Percentiles rank a stretch among this genome's conserved stretches.
phyloP scores from a whole-genome alignment of 2,888 invertebrate genomes.

The Monoplex corrugatus region DNA sequence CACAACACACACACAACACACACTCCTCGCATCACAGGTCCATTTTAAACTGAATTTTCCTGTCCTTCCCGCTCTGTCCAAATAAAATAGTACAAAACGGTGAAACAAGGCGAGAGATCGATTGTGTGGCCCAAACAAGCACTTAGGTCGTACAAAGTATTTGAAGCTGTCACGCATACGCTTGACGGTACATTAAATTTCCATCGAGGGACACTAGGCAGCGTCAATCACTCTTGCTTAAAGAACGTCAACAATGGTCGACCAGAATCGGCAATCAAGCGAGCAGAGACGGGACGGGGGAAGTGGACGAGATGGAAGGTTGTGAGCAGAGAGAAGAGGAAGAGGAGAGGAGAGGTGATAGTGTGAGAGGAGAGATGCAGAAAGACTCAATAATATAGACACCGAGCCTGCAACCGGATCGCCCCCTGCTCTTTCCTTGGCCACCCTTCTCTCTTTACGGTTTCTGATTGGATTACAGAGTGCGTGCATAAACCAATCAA shows the following conservation, averaged over 20 bases:
- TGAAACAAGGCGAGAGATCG: neutral
- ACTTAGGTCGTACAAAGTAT: slow-evolving; percentile 41
- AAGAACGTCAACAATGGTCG: slow-evolving; percentile 17
- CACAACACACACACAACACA: neutral
- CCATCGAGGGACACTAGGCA: neutral
- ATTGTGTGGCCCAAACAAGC: slow-evolving; percentile 22
- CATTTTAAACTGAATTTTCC: neutral
- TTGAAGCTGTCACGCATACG: slow-evolving; percentile 37
- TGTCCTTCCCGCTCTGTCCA: neutral
- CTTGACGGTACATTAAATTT: slow-evolving; percentile 10
- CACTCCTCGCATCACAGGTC: no score
- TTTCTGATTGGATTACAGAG: slow-evolving; percentile 17
- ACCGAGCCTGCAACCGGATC: slow-evolving; percentile 3
- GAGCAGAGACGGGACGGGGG: neutral
- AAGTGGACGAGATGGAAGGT: neutral
- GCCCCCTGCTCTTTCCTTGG: neutral
- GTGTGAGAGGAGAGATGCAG: neutral
- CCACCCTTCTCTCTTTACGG: neutral
- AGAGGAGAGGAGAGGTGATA: neutral
- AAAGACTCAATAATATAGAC: slow-evolving; percentile 12
- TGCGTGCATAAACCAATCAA: slow-evolving; percentile 38
- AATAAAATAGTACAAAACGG: no score
- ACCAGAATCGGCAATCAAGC: neutral
- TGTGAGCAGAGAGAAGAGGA: neutral
- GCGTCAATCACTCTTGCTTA: slow-evolving; percentile 21